Base-by-base conservation (phyloP, 2,888 invertebrate species). In the Hyles lineata region DNA sequence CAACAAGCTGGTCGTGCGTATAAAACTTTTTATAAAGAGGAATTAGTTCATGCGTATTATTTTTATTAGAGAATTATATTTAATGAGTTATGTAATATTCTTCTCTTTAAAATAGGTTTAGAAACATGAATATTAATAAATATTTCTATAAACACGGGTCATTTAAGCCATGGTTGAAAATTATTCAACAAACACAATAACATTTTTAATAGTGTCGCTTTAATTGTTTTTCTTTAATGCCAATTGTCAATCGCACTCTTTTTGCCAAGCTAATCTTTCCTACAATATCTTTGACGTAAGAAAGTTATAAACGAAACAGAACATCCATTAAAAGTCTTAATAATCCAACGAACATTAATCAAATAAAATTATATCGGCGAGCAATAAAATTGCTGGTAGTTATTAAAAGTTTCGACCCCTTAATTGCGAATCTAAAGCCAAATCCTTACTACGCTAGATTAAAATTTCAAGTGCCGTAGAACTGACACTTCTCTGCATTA, bases 341-440 rank as follows among this genome's bases (percentile, higher is more conserved):
- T 70, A 72, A 69, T 59, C 62, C 32, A n/a, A 43, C 70, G 50
- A 63, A 63, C 60, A 60, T 59, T 71, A 69, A 74, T 74, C 71
- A 74, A 74, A 71, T 71, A 60, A 74, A 74, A 71, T 69, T 71
- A 70, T 70, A 69, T 71, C 70, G 25, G 52, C 82, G 55, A 55
- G 82, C 83, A 83, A 89, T 89, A 88, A 90, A 88, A 89, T 85
- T 83, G 83, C 85, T 85, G 77, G 72, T 74, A 84, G 89, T 92
- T 92, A 91, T 92, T 92, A 92, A 91, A 92, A 92, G 87, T 92
- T 92, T 90, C 82, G 74, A 75, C 83, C 89, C 90, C 89, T 87
- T 92, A 91, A 92, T 91, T 90, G 89, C 85, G 85, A 85, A 85
- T 88, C 85, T 83, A 84, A 87, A 86, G 83, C 87, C 82, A 86